These are phyloP conservation scores for Parnassius glacialis DNA, from an alignment of 2,888 invertebrate species.

Conservation along the genomic window DNA sequence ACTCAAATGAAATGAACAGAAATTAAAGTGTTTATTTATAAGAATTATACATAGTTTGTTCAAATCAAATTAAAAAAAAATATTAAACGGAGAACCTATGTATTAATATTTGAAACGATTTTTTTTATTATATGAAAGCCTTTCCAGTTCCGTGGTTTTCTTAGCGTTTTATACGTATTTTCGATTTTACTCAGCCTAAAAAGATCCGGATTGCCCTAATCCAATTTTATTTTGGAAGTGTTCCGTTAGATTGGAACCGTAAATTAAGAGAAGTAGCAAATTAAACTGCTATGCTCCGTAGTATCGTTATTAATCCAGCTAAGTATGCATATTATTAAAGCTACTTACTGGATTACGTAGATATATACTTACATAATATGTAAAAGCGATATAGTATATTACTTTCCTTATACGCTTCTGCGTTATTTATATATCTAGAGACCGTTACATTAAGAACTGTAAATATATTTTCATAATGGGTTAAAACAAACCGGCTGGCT, in stretches of 20 bases:
- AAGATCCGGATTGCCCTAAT: slow-evolving; percentile 29
- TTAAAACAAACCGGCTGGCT: too few species aligned
- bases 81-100: too few species aligned
- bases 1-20: too few species aligned
- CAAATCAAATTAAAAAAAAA: not conserved
- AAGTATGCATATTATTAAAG: slow-evolving; percentile 32
- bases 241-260: slow-evolving; percentile 50
- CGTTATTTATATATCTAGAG: too few species aligned
- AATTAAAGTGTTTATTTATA: too few species aligned
- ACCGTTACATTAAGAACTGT: too few species aligned
- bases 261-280: slow-evolving; percentile 52
- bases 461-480: too few species aligned
- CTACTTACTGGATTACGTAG: slow-evolving; percentile 17
- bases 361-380: too few species aligned
- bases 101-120: too few species aligned
- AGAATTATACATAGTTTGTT: not conserved
- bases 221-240: slow-evolving; percentile 42
- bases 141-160: not conserved
- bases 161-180: not conserved
- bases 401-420: too few species aligned
- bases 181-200: slow-evolving; percentile 1
- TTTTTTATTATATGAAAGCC: too few species aligned
- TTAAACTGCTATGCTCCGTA: slow-evolving; percentile 46
- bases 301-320: slow-evolving; percentile 25
- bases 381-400: too few species aligned